Evolutionary conservation across 2,888 invertebrate species (phyloP), one percentile per base, ranked within the genome.

Genomic region (Heteromyza rotundicornis): DNA sequence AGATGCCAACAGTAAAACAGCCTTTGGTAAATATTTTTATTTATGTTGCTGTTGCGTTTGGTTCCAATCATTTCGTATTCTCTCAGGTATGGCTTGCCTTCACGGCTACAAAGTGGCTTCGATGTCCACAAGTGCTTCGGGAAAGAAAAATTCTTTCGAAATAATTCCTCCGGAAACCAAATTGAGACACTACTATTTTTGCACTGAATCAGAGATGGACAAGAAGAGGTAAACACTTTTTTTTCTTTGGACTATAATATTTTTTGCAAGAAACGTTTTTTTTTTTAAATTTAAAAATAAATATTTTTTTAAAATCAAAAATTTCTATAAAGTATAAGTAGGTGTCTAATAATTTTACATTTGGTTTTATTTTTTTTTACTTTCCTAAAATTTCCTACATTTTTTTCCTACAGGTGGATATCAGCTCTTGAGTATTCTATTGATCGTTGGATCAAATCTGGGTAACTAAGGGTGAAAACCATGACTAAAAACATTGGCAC

Each of bases 341-440:
- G n/a, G n/a, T n/a, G n/a, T n/a, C n/a, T n/a, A n/a, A n/a, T n/a
- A n/a, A n/a, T n/a, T n/a, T n/a, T 5, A 27, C 40, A 40, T n/a
- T 40, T 40, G 3, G 14, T 14, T 40, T 14, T 40, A 19, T 32
- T 14, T 16, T 44, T 10, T 7, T 23, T 23, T 10, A 27, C 32
- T 57, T 17, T n/a, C n/a, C n/a, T n/a, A n/a, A n/a, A n/a, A n/a
- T n/a, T n/a, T n/a, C n/a, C n/a, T n/a, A n/a, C n/a, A n/a, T n/a
- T n/a, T n/a, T n/a, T 54, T 2, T 50, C 32, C 44, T 67, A 10
- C 53, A 96, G 96, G 75, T 96, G 96, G 96, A 88, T 96, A 82
- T 94, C 95, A 66, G 95, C 95, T 64, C 84, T 96, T 79, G 96
- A 96, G 83, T 96, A 95, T 82, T 95, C 96, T 63, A 96, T 96